Base-by-base conservation (phyloP, 2,888 invertebrate genomes). In the Siphlonurus alternatus region DNA sequence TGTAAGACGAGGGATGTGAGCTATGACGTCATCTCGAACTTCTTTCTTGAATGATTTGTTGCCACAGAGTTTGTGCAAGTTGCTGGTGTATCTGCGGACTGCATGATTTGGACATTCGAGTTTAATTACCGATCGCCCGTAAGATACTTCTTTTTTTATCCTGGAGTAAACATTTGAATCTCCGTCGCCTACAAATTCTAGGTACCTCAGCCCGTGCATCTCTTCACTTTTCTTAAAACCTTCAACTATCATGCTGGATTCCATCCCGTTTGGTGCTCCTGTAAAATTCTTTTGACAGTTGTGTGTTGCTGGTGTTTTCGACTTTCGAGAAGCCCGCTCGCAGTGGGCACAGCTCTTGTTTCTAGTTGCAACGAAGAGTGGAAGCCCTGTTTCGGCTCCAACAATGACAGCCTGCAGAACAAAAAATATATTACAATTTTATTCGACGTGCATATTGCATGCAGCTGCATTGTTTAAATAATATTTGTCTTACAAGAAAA, bases 131-230 rank as follows among this genome's bases (percentile, higher is more conserved):
- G 53, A 23, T 1, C 61, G 18, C n/a, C 63, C 62, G 38, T 67
- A 66, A 22, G 54, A 23, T 15, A 61, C 56, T 24, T 25, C 25
- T 22, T 67, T 61, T 18, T 64, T 62, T 15, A 69, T 66, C 59
- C 61, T 64, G 1, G 62, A 53, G 18, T 64, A 67, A 1, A 67
- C 66, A 24, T 62, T 63, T 1, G 66, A 66, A 22, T 69, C 69
- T 2, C 69, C 67, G 62, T 69, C 69, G 10, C 66, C 67, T 1
- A 69, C 65, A n/a, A 67, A 54, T 56, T 23, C 54, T 7, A 56
- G 54, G 61, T 68, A 68, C n/a, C 63, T 60, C 2, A 68, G 15
- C 5, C 66, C 63, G 24, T 69, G 66, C 65, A 64, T 65, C 15
- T 62, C 59, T 2, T 66, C 51, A 24, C 68, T 69, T 20, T 54